These are phyloP conservation scores for Actenoides lindsayi DNA, from an alignment of 2,113 vertebrate species.

Conservation along the genomic window DNA sequence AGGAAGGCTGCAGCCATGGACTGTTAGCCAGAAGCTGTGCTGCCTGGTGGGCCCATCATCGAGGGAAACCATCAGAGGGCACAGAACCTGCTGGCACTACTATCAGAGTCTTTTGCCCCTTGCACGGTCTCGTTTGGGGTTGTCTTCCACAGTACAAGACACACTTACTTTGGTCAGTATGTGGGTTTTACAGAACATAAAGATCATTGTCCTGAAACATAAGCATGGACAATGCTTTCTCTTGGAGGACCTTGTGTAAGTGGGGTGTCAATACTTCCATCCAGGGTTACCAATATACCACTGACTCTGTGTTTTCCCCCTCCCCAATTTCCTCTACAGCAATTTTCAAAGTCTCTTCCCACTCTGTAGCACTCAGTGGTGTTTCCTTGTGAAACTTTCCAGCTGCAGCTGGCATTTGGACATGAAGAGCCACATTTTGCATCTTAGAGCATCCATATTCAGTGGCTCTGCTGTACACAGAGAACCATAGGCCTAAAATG, in stretches of 20 bases:
- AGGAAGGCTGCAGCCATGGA: background rate
- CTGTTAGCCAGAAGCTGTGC: background rate
- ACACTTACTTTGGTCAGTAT: background rate
- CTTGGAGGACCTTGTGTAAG: background rate
- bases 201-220: background rate
- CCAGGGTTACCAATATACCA: background rate
- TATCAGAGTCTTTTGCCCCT: rapidly evolving
- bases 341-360: rapidly evolving
- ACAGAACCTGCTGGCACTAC: background rate
- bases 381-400: background rate
- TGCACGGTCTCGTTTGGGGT: background rate
- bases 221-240: background rate
- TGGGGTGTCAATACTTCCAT: background rate
- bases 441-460: background rate
- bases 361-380: background rate
- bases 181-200: background rate
- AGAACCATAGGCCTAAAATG: background rate
- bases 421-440: background rate
- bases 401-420: background rate
- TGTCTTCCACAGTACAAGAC: background rate
- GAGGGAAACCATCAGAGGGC: rapidly evolving
- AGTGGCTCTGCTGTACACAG: background rate
- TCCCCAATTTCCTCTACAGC: background rate
- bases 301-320: background rate
- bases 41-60: background rate